These are phyloP conservation scores for Brachyhypopomus gauderio DNA, from an alignment of 2,113 vertebrate genomes.

Conservation along the genomic window DNA sequence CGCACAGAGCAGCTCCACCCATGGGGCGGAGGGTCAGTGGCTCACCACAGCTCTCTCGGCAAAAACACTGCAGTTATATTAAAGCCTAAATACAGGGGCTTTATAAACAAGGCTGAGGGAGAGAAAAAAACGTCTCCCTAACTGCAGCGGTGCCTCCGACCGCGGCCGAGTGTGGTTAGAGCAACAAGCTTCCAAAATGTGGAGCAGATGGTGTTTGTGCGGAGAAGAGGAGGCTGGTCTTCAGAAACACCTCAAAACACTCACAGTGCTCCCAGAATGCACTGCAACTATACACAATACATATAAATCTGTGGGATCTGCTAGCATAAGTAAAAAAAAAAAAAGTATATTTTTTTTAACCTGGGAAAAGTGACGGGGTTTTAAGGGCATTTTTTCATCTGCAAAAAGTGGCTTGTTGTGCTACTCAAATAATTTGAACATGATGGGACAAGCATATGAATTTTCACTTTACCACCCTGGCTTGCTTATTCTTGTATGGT, in stretches of 20 bases:
- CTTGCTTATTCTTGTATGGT: too few species aligned
- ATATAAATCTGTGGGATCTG: background rate
- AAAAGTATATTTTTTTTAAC: too few species aligned
- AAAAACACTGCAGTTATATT: slow-evolving; percentile 83
- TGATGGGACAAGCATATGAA: too few species aligned
- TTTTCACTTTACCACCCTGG: too few species aligned
- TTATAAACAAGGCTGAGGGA: slow-evolving; percentile 80
- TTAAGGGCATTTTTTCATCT: too few species aligned
- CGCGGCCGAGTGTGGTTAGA: slow-evolving; percentile 75
- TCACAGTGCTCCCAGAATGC: too few species aligned
- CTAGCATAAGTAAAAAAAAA: too few species aligned
- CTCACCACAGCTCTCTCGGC: slow-evolving; percentile 80
- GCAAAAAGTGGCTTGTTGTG: too few species aligned
- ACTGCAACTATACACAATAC: background rate
- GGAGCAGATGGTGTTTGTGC: slow-evolving; percentile 73
- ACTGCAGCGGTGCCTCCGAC: slow-evolving; percentile 75
- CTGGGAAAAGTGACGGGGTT: too few species aligned
- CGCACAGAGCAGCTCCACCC: slow-evolving; percentile 70
- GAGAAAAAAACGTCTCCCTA: slow-evolving; percentile 70
- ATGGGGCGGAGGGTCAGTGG: slow-evolving; percentile 80
- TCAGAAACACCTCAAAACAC: slow-evolving; percentile 3
- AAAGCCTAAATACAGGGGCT: slow-evolving; percentile 86
- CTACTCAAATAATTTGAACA: too few species aligned
- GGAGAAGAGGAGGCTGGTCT: slow-evolving; percentile 19
- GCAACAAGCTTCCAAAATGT: slow-evolving; percentile 76